Conservation (phyloP, 2,888 invertebrate species). For the Perizoma flavofasciatum region DNA sequence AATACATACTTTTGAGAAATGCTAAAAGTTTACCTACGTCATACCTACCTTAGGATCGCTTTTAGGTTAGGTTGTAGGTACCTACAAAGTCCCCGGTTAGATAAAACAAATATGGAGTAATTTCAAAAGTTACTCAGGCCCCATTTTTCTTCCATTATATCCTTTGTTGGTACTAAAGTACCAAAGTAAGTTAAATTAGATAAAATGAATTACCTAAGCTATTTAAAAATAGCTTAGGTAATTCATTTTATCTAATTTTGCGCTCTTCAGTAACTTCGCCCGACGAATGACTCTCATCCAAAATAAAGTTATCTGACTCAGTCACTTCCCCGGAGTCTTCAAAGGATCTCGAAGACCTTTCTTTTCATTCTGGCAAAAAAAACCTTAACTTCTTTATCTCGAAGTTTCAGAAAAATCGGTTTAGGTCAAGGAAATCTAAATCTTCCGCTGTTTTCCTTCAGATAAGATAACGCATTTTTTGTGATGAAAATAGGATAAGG, state of each 20-base stretch:
- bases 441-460: conserved; percentile 25
- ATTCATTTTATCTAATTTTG: conserved; percentile 45
- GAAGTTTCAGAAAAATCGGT: conserved; percentile 41
- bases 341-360: conserved; percentile 53
- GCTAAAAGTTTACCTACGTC: too few species aligned
- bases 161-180: too few species aligned
- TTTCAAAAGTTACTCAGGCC: too few species aligned
- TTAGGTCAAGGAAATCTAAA: conserved; percentile 37
- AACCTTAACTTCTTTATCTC: conserved; percentile 49
- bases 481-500: conserved; percentile 2
- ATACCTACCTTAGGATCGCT: too few species aligned
- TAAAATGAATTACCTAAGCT: too few species aligned
- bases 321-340: conserved; percentile 43
- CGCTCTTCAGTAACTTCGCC: conserved; percentile 40
- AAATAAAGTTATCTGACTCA: conserved; percentile 57
- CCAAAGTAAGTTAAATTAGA: too few species aligned
- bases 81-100: too few species aligned
- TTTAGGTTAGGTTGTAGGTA: too few species aligned
- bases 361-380: conserved; percentile 48
- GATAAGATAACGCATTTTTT: conserved; percentile 29
- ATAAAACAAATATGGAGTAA: too few species aligned
- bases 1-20: too few species aligned
- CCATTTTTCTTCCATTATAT: too few species aligned
- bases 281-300: conserved; percentile 52
- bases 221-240: conserved; percentile 31